Evolutionary conservation across 2,113 vertebrate species (phyloP).

Genomic region (Pithys albifrons): DNA sequence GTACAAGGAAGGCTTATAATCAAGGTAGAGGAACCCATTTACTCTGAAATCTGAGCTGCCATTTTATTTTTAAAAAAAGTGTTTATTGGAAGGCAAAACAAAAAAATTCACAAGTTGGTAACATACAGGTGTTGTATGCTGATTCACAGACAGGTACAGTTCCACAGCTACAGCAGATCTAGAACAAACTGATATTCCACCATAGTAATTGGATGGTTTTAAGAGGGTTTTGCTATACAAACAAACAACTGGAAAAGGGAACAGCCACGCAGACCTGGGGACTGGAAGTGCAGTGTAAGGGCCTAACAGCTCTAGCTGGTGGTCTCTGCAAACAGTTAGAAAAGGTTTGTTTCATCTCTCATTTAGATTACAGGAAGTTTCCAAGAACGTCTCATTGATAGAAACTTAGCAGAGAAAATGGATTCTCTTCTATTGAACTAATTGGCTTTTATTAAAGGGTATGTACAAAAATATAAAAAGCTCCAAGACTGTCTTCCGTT

Average conservation of each 20-base stretch:
- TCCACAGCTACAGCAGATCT: slow-evolving; percentile 71
- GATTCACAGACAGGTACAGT: slow-evolving; percentile 57
- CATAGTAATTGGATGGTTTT: background rate
- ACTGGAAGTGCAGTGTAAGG: background rate
- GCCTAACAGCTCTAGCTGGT: slow-evolving; percentile 4
- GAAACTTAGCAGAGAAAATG: slow-evolving; percentile 31
- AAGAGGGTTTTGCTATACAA: slow-evolving; percentile 59
- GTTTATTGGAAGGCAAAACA: slow-evolving; percentile 81
- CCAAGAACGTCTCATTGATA: background rate
- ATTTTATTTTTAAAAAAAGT: slow-evolving; percentile 30
- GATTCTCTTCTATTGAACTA: slow-evolving; percentile 20
- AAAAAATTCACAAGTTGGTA: slow-evolving; percentile 70
- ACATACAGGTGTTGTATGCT: slow-evolving; percentile 47
- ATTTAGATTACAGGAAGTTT: background rate
- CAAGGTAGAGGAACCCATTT: background rate
- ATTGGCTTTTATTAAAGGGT: slow-evolving; percentile 50
- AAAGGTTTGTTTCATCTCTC: background rate
- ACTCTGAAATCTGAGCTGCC: background rate
- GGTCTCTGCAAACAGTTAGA: slow-evolving; percentile 29
- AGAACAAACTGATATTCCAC: slow-evolving; percentile 60
- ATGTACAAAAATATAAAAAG: slow-evolving; percentile 64
- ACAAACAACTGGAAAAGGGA: background rate
- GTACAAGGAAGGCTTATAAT: background rate
- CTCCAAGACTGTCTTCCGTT: slow-evolving; percentile 37
- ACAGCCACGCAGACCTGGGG: background rate